Evolutionary conservation across 2,888 invertebrate species (phyloP).

Genomic region (Dryococelus australis): DNA sequence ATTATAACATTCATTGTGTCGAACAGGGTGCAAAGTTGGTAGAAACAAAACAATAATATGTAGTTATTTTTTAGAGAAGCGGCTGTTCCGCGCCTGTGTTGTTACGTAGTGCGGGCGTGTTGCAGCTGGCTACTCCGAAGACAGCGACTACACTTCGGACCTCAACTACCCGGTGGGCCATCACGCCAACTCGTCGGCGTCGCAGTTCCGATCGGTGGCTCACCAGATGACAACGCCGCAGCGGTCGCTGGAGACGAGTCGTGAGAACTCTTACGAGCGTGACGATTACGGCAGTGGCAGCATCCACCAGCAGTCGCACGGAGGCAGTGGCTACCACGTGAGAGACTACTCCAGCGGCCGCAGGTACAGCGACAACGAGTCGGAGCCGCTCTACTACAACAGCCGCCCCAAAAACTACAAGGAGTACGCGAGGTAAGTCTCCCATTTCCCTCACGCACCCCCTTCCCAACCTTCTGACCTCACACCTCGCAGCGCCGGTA

Average conservation of each 20-base stretch:
- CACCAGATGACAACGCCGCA: conserved; percentile 81
- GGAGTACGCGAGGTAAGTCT: conserved; percentile 60
- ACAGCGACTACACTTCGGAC: conserved; percentile 96
- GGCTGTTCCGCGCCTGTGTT: too few species aligned
- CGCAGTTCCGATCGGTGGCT: conserved; percentile 82
- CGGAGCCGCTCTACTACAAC: conserved; percentile 85
- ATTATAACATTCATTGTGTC: too few species aligned
- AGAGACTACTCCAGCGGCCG: conserved; percentile 33
- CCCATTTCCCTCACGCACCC: neutral
- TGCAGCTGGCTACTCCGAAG: conserved; percentile 93
- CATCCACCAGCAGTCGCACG: conserved; percentile 37
- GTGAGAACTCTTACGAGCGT: conserved; percentile 84
- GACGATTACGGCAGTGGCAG: conserved; percentile 63
- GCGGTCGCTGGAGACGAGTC: conserved; percentile 78
- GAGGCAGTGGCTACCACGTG: conserved; percentile 25
- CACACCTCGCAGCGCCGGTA: too few species aligned
- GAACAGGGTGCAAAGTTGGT: too few species aligned
- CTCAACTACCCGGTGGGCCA: conserved; percentile 91
- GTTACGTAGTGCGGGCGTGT: neutral
- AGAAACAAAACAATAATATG: too few species aligned
- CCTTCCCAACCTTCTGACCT: too few species aligned
- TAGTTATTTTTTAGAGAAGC: too few species aligned
- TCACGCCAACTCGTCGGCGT: conserved; percentile 90
- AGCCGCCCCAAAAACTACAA: conserved; percentile 78
- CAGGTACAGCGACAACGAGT: conserved; percentile 50